Percentiles rank a stretch among this genome's conserved stretches.
Evolutionary conservation across 2,888 invertebrate species (phyloP).

Genomic region (Bembecia ichneumoniformis): DNA sequence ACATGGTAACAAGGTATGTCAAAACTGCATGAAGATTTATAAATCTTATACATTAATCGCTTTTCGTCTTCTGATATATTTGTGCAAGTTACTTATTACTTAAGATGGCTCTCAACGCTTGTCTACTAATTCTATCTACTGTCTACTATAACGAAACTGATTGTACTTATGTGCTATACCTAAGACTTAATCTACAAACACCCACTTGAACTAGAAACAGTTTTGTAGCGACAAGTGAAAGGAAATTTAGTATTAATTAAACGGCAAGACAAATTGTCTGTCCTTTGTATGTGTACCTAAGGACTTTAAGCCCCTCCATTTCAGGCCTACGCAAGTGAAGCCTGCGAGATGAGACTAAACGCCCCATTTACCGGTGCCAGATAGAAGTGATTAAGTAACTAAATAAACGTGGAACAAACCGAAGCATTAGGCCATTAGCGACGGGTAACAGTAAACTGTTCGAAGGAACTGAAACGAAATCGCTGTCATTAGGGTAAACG

Average conservation of each 20-base stretch:
- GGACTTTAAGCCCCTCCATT: neutral
- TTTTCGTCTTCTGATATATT: too few species aligned
- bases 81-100: too few species aligned
- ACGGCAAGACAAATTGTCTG: neutral
- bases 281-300: neutral
- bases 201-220: too few species aligned
- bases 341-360: slow-evolving; percentile 7
- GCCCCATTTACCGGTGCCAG: slow-evolving; percentile 22
- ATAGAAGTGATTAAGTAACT: slow-evolving; percentile 32
- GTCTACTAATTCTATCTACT: too few species aligned
- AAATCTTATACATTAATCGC: too few species aligned
- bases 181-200: too few species aligned
- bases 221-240: neutral
- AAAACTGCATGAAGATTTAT: too few species aligned
- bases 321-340: neutral
- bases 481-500: slow-evolving; percentile 68
- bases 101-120: too few species aligned
- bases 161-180: too few species aligned
- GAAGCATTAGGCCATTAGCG: slow-evolving; percentile 57
- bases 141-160: too few species aligned
- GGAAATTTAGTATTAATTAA: neutral
- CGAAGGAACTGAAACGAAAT: slow-evolving; percentile 57
- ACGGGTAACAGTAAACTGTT: slow-evolving; percentile 57
- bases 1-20: too few species aligned
- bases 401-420: slow-evolving; percentile 45